Conservation (phyloP, 2,888 invertebrate genomes). For the Dichetophora obliterata region DNA sequence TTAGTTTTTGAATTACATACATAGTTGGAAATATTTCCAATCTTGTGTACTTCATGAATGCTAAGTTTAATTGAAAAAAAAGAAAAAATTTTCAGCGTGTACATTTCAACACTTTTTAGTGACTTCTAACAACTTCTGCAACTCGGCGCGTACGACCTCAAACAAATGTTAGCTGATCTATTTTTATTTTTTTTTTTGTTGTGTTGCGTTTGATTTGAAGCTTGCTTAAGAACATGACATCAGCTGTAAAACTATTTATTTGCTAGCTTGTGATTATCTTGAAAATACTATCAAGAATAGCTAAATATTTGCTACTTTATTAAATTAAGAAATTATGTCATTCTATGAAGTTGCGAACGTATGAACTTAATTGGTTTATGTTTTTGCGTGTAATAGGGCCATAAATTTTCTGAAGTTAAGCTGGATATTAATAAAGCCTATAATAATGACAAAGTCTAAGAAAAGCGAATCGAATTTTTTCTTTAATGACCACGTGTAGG, state of each 20-base stretch:
- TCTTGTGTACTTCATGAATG: no score
- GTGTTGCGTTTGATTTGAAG: neutral
- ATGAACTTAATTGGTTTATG: neutral
- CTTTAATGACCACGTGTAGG: neutral
- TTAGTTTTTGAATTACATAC: no score
- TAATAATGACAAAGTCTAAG: neutral
- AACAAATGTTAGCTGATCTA: no score
- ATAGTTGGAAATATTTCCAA: no score
- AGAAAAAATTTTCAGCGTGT: no score
- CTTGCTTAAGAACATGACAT: neutral
- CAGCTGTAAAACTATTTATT: constrained; percentile 10
- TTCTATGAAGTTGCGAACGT: neutral
- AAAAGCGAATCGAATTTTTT: neutral
- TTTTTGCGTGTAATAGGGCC: neutral
- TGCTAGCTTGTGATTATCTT: neutral
- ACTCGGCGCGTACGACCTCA: neutral
- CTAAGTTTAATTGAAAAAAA: no score
- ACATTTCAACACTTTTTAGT: no score
- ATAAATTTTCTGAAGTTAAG: neutral
- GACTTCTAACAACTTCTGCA: neutral
- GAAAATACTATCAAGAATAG: neutral
- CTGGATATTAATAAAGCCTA: neutral
- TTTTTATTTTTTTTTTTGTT: no score
- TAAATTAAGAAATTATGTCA: constrained; percentile 26
- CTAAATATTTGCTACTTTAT: constrained; percentile 3